Evolutionary conservation across 2,888 invertebrate genomes (phyloP).

Genomic region (Cyclophora punctaria): DNA sequence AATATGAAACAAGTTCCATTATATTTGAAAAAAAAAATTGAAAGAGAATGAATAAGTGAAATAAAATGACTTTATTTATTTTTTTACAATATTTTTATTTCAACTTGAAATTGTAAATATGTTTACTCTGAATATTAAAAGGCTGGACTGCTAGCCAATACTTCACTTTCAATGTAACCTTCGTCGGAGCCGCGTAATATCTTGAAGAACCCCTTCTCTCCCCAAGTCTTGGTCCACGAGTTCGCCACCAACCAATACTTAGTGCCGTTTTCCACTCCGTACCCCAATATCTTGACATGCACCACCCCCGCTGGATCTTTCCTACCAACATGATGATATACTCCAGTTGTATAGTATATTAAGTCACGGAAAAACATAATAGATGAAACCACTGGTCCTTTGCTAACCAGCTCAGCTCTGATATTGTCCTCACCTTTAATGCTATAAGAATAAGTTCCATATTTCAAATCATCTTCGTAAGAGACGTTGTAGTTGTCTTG

Average conservation of each 20-base stretch:
- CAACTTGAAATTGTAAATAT: no score
- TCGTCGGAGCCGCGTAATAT: conserved; percentile 46
- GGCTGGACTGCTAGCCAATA: neutral
- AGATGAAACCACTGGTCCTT: conserved; percentile 77
- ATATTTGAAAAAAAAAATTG: no score
- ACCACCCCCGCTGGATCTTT: neutral
- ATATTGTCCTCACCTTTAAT: conserved; percentile 28
- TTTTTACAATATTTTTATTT: no score
- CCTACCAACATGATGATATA: conserved; percentile 5
- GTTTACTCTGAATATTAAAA: no score
- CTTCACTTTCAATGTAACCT: neutral
- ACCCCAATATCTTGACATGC: conserved; percentile 77
- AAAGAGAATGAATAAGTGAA: no score
- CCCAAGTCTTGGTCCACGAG: conserved; percentile 91
- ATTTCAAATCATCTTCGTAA: conserved; percentile 76
- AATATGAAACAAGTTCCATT: no score
- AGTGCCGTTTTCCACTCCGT: conserved; percentile 80
- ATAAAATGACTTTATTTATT: no score
- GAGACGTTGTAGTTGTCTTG: conserved; percentile 35
- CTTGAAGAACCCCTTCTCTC: conserved; percentile 84
- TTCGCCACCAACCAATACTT: conserved; percentile 89
- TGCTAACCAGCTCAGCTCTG: conserved; percentile 79
- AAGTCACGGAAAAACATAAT: conserved; percentile 5
- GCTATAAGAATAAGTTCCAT: neutral
- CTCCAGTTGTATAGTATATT: conserved; percentile 4